Base-by-base conservation (phyloP, 2,888 invertebrate genomes). In the Sepioteuthis lessoniana region DNA sequence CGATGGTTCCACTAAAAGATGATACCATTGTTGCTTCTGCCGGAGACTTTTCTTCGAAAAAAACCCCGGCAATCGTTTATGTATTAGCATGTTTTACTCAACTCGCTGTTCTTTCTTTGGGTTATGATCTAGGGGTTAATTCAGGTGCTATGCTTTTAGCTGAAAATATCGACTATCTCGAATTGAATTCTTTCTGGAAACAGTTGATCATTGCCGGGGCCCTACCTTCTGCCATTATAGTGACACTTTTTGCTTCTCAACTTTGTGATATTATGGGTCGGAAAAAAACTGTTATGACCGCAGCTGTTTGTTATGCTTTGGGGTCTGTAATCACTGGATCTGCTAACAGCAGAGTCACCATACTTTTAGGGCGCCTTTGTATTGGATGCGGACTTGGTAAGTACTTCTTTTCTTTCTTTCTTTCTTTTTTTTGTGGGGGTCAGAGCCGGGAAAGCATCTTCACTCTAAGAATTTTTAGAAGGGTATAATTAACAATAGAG, bases 91-190 rank as follows among this genome's bases (percentile, higher is more conserved):
- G 96, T 94, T 96, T 97, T 94, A 96, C 97, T 3, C 96, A 97
- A 47, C 96, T 97, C 91, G 97, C 97, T 7, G 97, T 97, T 5
- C 97, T 97, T 95, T 96, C 98, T 42, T 98, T 98, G 96, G 98
- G 98, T n/a, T 98, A 98, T 96, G 98, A 98, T 95, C 98, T 98
- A 0, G 98, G 98, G 21, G 97, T 98, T 60, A 97, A 98, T 8
- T 98, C 98, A 0, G 97, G 97, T 35, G 97, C 97, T 2, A 97
- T 97, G 97, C 95, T 97, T 13, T 94, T 97, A 19, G 92, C 47
- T 31, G 31, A 42, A 42, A 47, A 92, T n/a, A 19, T 47, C 25
- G 46, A 92, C 19, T 92, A 92, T 13, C 42, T 92, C 16, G 19
- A 42, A 19, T 19, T 92, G 31, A 47, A 42, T 92, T 31, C 92